Evolutionary conservation across 2,888 invertebrate species (phyloP), one percentile per base, ranked within the genome.

Genomic region (Ectropis crepuscularia): DNA sequence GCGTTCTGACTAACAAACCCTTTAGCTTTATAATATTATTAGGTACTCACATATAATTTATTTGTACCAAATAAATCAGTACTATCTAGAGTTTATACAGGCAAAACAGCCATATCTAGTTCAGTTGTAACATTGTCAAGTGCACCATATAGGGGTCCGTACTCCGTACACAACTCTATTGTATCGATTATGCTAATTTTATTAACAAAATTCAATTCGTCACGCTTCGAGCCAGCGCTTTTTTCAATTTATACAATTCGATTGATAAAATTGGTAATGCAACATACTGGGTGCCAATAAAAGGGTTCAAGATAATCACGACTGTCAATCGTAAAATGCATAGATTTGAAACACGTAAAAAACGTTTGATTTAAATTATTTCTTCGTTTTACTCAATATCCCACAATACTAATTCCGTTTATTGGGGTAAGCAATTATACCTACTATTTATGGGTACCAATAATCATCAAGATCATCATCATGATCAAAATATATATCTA

Each of bases 181-280:
- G 74, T 87, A 90, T 92, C 85, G 90, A 91, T 92, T 92, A 92
- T 91, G 92, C 77, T 86, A 90, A 92, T 92, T 89, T 90, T 90
- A 90, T 87, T 87, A 86, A 81, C 80, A 80, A 86, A 87, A 86
- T 86, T 87, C 83, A 81, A 85, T 86, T 87, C 83, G 85, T 85
- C 83, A 86, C 80, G 83, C 77, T 81, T 76, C 74, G 74, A 74
- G 68, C 69, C 65, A 53, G 63, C 65, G 68, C 68, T 78, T 78
- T 80, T 82, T 82, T 79, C 69, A 67, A 72, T 72, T 70, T 66
- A 60, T 74, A 73, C 73, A 74, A 76, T 76, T 80, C 75, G 75
- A 77, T 80, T 65, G 72, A 55, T 69, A 66, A 75, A 74, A 72
- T 75, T 66, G 63, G 68, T 57, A 73, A 74, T 79, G 77, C 80